Conservation (phyloP, 92 coral and sea anemone species). For the Micromussa lordhowensis region DNA sequence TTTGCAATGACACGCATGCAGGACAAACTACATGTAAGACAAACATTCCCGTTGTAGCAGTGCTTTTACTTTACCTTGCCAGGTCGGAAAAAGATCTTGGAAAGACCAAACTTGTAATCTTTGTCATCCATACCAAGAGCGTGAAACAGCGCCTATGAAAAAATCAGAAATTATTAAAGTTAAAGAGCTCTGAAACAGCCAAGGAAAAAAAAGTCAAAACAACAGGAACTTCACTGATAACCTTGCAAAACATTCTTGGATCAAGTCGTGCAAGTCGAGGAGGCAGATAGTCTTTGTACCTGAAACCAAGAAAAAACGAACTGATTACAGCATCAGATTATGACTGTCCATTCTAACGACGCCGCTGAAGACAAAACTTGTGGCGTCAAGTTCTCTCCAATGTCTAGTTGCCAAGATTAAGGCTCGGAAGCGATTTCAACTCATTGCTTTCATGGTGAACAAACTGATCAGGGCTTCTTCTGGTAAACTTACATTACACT, state of each 20-base stretch:
- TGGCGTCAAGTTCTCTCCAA: too few relatives aligned
- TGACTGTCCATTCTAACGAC: background rate
- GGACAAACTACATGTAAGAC: background rate
- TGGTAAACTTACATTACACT: too few relatives aligned
- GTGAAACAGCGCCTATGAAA: constrained; percentile 84
- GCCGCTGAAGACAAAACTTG: background rate
- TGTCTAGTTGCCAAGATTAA: too few relatives aligned
- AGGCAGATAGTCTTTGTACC: constrained; percentile 93
- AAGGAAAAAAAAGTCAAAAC: background rate
- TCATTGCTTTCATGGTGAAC: too few relatives aligned
- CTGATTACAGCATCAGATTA: background rate
- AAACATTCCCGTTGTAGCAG: background rate
- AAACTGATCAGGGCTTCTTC: too few relatives aligned
- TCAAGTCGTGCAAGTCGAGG: constrained; percentile 84
- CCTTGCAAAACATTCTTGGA: constrained; percentile 94
- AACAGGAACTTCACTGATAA: constrained; percentile 11
- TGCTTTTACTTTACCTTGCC: constrained; percentile 77
- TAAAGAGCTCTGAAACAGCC: background rate
- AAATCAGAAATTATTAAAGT: background rate
- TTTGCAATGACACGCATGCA: background rate
- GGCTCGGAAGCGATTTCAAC: too few relatives aligned
- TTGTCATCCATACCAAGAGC: constrained; percentile 95
- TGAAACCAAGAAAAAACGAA: constrained; percentile 13
- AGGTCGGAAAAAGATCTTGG: constrained; percentile 96
- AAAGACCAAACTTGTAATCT: constrained; percentile 95